These are phyloP conservation scores for Fringilla coelebs DNA, from an alignment of 2,797 vertebrate genomes.

Conservation along the genomic window DNA sequence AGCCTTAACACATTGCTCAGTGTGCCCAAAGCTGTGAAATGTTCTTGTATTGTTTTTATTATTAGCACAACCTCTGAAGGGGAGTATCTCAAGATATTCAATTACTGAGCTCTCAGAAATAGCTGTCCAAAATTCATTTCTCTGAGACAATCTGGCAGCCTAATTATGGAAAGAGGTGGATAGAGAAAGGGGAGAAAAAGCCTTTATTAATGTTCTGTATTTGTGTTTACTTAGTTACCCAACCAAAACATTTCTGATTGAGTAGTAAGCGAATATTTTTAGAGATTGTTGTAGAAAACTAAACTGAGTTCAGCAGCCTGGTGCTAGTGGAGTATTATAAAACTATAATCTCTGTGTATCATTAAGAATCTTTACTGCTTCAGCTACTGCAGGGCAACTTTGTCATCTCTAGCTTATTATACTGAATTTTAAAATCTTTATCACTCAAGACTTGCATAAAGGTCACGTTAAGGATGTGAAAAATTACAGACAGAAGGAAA, in stretches of 20 bases:
- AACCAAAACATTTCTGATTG: slow-evolving; percentile 43
- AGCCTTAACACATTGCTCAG: not conserved
- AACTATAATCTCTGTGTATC: not conserved
- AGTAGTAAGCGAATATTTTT: slow-evolving; percentile 14
- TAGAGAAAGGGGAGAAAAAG: not conserved
- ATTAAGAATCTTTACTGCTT: not conserved
- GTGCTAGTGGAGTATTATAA: not conserved
- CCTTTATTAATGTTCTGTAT: not conserved
- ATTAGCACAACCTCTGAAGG: not conserved
- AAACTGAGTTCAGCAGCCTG: not conserved
- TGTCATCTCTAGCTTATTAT: not conserved
- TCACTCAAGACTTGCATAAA: not conserved
- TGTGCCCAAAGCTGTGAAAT: not conserved
- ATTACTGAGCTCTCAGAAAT: not conserved
- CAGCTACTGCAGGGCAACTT: not conserved
- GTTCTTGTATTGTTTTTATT: not conserved
- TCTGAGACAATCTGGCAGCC: slow-evolving; percentile 18
- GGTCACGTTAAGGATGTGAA: not conserved
- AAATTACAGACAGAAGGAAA: not conserved
- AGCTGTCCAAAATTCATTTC: not conserved
- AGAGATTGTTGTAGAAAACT: not conserved
- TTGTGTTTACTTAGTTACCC: slow-evolving; percentile 34
- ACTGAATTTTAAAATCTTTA: not conserved
- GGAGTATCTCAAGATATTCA: not conserved
- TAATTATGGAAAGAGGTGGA: slow-evolving; percentile 27